A percentile compares a stretch with the other conserved stretches of the same genome.
Evolutionary conservation across 1,140 invertebrate genomes (phyloP).

Genomic region (Drosophila kurseongensis): DNA sequence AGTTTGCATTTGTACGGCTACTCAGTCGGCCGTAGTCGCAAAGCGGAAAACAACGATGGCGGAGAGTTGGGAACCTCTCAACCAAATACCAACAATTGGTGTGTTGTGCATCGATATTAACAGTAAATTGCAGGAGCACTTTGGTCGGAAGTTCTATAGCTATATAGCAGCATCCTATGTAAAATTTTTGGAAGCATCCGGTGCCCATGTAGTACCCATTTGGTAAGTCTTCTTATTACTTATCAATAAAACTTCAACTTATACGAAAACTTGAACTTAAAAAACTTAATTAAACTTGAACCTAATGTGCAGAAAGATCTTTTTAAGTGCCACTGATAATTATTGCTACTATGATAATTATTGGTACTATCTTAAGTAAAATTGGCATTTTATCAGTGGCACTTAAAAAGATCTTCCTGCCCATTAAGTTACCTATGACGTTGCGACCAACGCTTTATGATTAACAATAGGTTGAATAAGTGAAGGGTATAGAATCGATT

Average conservation of each 20-base stretch:
- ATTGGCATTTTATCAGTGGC: too few species aligned
- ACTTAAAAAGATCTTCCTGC: too few species aligned
- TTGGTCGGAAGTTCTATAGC: slow-evolving; percentile 86
- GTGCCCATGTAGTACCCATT: slow-evolving; percentile 93
- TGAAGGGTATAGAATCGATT: background rate
- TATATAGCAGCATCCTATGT: slow-evolving; percentile 95
- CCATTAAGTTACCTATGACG: too few species aligned
- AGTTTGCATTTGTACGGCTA: slow-evolving; percentile 1
- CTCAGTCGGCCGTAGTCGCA: slow-evolving; percentile 3
- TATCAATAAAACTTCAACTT: too few species aligned
- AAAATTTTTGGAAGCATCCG: slow-evolving; percentile 92
- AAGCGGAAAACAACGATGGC: slow-evolving; percentile 6
- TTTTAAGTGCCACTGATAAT: too few species aligned
- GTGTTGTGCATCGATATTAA: slow-evolving; percentile 88
- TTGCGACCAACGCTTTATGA: too few species aligned
- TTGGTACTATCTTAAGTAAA: too few species aligned
- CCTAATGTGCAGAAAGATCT: too few species aligned
- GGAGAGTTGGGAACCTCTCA: background rate
- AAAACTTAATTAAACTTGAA: too few species aligned
- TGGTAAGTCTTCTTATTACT: slow-evolving; percentile 86
- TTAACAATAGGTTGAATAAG: background rate
- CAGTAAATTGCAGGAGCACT: slow-evolving; percentile 70
- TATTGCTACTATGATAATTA: too few species aligned
- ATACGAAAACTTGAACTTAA: too few species aligned
- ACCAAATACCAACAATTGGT: slow-evolving; percentile 86